Evolutionary conservation across 2,113 vertebrate genomes (phyloP), one percentile per base, ranked within the genome.

Genomic region (Harpagus bidentatus): DNA sequence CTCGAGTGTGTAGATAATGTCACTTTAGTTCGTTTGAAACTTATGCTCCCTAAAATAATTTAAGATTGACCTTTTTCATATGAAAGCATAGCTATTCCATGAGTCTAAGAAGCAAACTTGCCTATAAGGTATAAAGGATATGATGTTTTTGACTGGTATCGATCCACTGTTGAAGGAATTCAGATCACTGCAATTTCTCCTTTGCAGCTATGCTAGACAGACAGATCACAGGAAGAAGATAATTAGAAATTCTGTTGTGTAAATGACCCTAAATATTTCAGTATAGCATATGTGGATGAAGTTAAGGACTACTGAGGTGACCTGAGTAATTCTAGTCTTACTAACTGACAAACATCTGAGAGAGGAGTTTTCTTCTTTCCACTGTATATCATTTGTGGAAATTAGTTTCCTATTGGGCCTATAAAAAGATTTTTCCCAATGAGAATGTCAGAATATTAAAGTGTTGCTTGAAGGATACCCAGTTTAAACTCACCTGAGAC

Each of bases 21-120:
- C 62, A n/a, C 16, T 85, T 86, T 73, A 86, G 38, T 82, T 88
- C 0, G 0, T 80, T 94, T 88, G 70, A 91, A 95, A 93, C 26
- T 91, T 65, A 67, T 52, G 21, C 23, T 94, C 29, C 58, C 28
- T 77, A 92, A 97, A 96, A 95, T 48, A 91, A 82, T 81, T 83
- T 69, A 47, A 93, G 56, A 88, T 36, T 31, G n/a, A 72, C 10
- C 6, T 86, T 66, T 88, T 59, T 70, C 18, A 17, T 34, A 17
- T 11, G 32, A 72, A 87, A 78, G 5, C 22, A 47, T 48, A 84
- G 15, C 8, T 76, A 20, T 63, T 56, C 20, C 11, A 40, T 2
- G 3, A 50, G 9, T 20, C 14, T 31, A 52, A 74, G 38, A 83
- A 81, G 4, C 0, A 0, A 78, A 61, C 13, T 88, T 82, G 10